These are phyloP conservation scores for Callyntrura sp. DNA, from an alignment of 2,888 invertebrate genomes.

Conservation along the genomic window DNA sequence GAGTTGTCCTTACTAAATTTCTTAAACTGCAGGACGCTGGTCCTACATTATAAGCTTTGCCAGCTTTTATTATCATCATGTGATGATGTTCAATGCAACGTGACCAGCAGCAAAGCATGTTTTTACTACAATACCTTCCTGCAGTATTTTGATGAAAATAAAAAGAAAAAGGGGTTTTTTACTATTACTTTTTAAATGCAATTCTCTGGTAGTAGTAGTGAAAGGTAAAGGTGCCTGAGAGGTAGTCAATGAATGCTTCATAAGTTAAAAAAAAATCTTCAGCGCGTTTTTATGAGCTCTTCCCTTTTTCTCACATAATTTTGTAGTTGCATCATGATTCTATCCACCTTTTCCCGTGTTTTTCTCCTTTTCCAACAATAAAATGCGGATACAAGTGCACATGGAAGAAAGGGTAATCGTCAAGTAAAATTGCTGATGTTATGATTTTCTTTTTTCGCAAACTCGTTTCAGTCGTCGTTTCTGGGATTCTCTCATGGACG, in stretches of 20 bases:
- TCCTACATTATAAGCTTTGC: no score
- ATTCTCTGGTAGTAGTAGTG: constrained; percentile 23
- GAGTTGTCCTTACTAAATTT: no score
- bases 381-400: constrained; percentile 36
- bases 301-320: constrained; percentile 31
- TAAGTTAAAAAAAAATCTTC: background rate
- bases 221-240: constrained; percentile 44
- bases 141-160: background rate
- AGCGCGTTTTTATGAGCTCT: constrained; percentile 22
- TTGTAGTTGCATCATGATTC: constrained; percentile 31
- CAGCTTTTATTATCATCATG: background rate
- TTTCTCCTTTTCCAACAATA: constrained; percentile 6
- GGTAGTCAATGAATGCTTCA: constrained; percentile 35
- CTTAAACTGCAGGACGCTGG: no score
- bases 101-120: background rate
- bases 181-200: constrained; percentile 41
- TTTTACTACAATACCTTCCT: background rate
- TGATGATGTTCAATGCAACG: background rate
- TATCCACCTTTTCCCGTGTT: background rate
- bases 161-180: constrained; percentile 19
- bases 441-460: constrained; percentile 64
- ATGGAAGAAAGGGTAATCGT: constrained; percentile 9
- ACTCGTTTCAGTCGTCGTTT: constrained; percentile 63
- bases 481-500: constrained; percentile 73
- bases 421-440: constrained; percentile 48